These are phyloP conservation scores for Penaeus vannamei DNA, from an alignment of 1,140 invertebrate species.

Conservation along the genomic window DNA sequence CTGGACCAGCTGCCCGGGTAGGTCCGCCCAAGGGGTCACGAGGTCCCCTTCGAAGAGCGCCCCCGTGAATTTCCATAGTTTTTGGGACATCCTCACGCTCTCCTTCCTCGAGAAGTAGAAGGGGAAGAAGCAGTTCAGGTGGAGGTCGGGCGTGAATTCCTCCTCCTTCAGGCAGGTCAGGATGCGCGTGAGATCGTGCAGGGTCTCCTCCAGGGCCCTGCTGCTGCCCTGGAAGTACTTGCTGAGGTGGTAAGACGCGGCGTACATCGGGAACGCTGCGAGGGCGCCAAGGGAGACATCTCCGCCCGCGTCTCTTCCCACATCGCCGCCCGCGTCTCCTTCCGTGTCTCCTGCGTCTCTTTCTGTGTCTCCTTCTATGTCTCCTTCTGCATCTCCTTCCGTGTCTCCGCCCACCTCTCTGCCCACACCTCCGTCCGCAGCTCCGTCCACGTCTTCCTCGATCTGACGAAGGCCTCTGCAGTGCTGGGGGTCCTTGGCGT, in stretches of 20 bases:
- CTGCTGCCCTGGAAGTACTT: not conserved
- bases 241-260: not conserved
- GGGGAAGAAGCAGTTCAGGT: slow-evolving; percentile 13
- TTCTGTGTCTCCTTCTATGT: not conserved
- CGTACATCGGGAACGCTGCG: not conserved
- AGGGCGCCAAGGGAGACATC: not conserved
- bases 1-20: no score
- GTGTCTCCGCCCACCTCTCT: no score
- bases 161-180: not conserved
- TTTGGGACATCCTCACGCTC: not conserved
- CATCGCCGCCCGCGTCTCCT: not conserved
- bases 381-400: no score
- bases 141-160: not conserved
- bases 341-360: not conserved
- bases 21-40: not conserved
- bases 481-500: not conserved
- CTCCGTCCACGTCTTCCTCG: not conserved
- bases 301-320: no score
- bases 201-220: not conserved
- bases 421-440: not conserved
- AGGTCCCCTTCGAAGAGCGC: not conserved
- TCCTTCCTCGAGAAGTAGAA: not conserved
- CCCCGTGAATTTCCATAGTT: not conserved
- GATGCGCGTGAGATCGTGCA: not conserved
- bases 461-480: not conserved